Evolutionary conservation across 2,113 vertebrate species (phyloP), one percentile per base, ranked within the genome.

Genomic region (Phoxinus phoxinus): DNA sequence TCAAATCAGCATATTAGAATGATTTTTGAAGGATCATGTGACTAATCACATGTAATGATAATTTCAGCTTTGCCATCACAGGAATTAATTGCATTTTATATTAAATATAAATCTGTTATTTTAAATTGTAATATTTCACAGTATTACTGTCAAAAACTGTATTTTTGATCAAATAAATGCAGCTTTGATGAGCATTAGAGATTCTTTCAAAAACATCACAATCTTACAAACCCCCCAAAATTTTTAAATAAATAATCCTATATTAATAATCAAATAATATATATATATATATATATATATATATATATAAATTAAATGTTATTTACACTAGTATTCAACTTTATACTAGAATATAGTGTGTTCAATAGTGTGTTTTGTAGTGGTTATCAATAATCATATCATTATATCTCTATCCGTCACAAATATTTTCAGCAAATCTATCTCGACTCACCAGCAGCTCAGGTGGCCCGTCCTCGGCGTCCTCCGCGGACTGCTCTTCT

Each of bases 401-500:
- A 27, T 27, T 72, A 71, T 71, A 41, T 8, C 9, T 71, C 8
- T 5, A 12, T 72, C 69, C 6, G 9, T n/a, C 1, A 11, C 9
- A 71, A 8, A 67, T 32, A 67, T 67, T 61, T 44, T 65, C 8
- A 81, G 32, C 48, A 23, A n/a, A 59, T 46, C 4, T 7, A 53
- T 58, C 41, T 51, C 7, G 7, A 89, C 88, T 0, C 91, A 98
- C 97, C 96, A 99, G 91, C 21, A 99, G 94, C 88, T 99, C 98
- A 19, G 97, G 96, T 71, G 96, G 97, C 0, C 97, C 97, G 19
- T 99, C 97, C 89, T 98, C 96, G 10, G 97, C 97, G 23, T 98
- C 97, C 88, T 98, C 97, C n/a, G 97, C 96, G 10, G 96, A 97
- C 84, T 98, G 97, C 84, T 98, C 97, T 93, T 99, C 97, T 88